Conservation (phyloP, 2,797 vertebrate genomes). For the Kryptopterus vitreolus region DNA sequence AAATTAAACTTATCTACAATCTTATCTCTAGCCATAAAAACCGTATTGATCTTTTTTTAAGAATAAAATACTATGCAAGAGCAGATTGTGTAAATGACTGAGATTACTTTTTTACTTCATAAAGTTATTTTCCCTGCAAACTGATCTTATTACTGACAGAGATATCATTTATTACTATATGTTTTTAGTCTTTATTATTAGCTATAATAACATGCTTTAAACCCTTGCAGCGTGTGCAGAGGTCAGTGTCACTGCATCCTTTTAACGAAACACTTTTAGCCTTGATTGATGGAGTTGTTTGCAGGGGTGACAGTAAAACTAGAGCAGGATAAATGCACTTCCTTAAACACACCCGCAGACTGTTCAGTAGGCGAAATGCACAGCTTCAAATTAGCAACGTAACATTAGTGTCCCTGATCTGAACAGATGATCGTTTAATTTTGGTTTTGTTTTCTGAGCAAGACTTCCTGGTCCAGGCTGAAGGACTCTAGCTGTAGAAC, state of each 20-base stretch:
- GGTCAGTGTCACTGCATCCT: not conserved
- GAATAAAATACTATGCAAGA: too few species aligned
- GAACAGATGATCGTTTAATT: not conserved
- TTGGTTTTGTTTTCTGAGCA: not conserved
- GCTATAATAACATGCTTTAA: too few species aligned
- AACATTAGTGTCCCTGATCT: conserved; percentile 30
- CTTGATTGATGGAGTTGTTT: conserved; percentile 10
- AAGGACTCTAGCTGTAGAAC: not conserved
- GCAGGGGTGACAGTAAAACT: conserved; percentile 11
- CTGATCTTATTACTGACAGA: too few species aligned
- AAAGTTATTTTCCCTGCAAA: too few species aligned
- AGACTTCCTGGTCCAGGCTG: not conserved
- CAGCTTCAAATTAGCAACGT: conserved; percentile 22
- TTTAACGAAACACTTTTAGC: not conserved
- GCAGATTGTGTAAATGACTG: too few species aligned
- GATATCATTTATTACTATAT: too few species aligned
- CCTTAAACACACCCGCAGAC: not conserved
- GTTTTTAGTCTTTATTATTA: too few species aligned
- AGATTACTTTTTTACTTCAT: too few species aligned
- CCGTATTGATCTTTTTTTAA: too few species aligned
- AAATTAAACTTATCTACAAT: too few species aligned
- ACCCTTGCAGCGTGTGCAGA: too few species aligned
- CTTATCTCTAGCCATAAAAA: too few species aligned
- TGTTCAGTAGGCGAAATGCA: conserved; percentile 6
- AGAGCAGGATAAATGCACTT: conserved; percentile 17